Conservation (phyloP, 2,888 invertebrate species). For the Eumacrocentrus americanus region DNA sequence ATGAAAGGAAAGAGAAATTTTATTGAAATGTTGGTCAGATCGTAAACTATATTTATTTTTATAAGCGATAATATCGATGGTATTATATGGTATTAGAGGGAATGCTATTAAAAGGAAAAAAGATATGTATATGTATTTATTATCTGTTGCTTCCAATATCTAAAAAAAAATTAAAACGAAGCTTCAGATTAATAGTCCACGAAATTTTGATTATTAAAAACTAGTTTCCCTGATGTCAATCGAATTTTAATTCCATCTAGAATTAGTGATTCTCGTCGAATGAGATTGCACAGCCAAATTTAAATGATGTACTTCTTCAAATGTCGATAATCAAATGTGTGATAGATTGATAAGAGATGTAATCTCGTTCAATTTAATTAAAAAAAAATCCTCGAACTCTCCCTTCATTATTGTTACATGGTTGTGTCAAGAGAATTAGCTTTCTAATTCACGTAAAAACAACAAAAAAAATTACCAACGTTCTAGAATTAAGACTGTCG, state of each 20-base stretch:
- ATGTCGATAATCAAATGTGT: too few relatives aligned
- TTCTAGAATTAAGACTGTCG: slow-evolving; percentile 20
- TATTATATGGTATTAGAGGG: slow-evolving; percentile 18
- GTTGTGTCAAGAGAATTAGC: neutral
- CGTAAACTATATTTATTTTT: slow-evolving; percentile 40
- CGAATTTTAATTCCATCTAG: too few relatives aligned
- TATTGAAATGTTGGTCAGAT: slow-evolving; percentile 36
- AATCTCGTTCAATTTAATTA: neutral
- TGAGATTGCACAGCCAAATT: neutral
- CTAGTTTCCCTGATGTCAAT: too few relatives aligned
- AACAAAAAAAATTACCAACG: slow-evolving; percentile 17
- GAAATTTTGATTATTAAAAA: too few relatives aligned
- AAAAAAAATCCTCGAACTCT: neutral
- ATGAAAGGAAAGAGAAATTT: slow-evolving; percentile 32
- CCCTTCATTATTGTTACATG: neutral
- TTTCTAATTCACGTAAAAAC: slow-evolving; percentile 1
- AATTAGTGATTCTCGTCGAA: too few relatives aligned
- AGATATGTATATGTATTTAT: neutral
- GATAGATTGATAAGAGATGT: slow-evolving; percentile 2
- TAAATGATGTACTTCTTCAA: too few relatives aligned
- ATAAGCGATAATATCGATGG: slow-evolving; percentile 31
- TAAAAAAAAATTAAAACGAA: neutral
- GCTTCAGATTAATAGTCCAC: too few relatives aligned
- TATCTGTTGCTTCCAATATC: too few relatives aligned
- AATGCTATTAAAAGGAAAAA: neutral